Evolutionary conservation across 2,113 vertebrate species (phyloP).

Genomic region (Athene noctua): DNA sequence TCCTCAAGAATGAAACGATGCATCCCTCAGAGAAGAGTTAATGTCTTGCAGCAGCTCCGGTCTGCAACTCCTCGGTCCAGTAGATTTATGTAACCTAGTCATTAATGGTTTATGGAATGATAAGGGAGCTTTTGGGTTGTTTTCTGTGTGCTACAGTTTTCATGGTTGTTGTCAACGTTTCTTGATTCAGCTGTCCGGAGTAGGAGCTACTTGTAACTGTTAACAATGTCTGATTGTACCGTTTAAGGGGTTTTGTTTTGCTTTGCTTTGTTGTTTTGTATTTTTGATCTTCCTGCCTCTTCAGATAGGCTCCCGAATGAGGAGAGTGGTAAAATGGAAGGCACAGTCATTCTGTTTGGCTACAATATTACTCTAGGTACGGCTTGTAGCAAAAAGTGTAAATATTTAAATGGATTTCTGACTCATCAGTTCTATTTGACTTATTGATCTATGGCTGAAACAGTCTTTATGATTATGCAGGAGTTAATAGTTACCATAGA

Average conservation of each 20-base stretch:
- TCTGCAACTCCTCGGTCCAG: slow-evolving; percentile 28
- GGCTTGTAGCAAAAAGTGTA: slow-evolving; percentile 33
- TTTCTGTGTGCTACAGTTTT: background rate
- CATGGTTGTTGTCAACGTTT: background rate
- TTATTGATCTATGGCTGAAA: slow-evolving; percentile 26
- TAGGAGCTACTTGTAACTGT: background rate
- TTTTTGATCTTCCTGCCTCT: background rate
- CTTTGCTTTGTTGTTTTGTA: background rate
- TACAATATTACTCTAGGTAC: background rate
- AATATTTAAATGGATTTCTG: slow-evolving; percentile 48
- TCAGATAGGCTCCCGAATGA: background rate
- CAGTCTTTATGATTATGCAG: background rate
- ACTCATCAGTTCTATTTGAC: slow-evolving; percentile 23
- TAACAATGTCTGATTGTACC: background rate
- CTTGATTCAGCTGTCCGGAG: background rate
- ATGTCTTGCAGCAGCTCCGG: background rate
- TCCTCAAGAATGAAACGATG: background rate
- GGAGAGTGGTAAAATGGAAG: slow-evolving; percentile 31
- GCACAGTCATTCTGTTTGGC: background rate
- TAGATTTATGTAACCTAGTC: slow-evolving; percentile 57
- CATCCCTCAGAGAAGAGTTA: background rate
- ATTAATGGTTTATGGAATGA: slow-evolving; percentile 51
- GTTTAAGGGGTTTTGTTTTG: background rate
- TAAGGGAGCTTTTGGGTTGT: slow-evolving; percentile 1
- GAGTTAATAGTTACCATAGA: slow-evolving; percentile 56